phyloP scores from a whole-genome alignment of 2,797 vertebrate species.

The Limnodromus scolopaceus region DNA sequence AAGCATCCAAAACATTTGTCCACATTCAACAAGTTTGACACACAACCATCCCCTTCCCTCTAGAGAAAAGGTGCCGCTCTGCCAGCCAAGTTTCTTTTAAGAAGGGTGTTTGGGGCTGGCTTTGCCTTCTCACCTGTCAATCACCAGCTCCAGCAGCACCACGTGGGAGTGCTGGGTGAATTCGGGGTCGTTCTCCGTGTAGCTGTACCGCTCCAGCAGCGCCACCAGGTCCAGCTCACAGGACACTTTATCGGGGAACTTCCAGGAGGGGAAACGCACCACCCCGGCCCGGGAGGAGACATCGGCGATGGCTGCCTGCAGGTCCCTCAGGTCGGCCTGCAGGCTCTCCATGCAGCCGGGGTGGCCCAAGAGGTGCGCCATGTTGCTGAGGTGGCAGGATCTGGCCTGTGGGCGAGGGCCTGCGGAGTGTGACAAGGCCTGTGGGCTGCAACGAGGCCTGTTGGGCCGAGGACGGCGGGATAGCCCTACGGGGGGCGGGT shows the following conservation, averaged over 20 bases:
- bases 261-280: slow-evolving; percentile 87
- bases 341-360: not conserved
- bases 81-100: not conserved
- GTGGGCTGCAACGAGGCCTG: not conserved
- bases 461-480: not conserved
- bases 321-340: slow-evolving; percentile 82
- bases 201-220: slow-evolving; percentile 88
- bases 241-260: slow-evolving; percentile 89
- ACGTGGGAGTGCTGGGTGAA: slow-evolving; percentile 89
- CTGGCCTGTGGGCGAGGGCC: not conserved
- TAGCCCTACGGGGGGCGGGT: too few relatives aligned
- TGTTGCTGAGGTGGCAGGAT: not conserved
- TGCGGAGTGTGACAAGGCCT: not conserved
- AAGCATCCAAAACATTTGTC: not conserved
- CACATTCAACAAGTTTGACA: fast-evolving
- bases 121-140: slow-evolving; percentile 86
- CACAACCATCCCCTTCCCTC: not conserved
- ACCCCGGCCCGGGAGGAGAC: slow-evolving; percentile 87
- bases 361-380: not conserved
- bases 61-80: fast-evolving
- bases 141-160: slow-evolving; percentile 88
- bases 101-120: not conserved
- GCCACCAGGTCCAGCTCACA: slow-evolving; percentile 87
- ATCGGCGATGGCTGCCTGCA: slow-evolving; percentile 86
- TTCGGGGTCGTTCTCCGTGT: slow-evolving; percentile 80